A percentile compares a stretch with the other conserved stretches of the same genome.
Evolutionary conservation across 2,797 vertebrate species (phyloP).

Genomic region (Capromys pilorides): DNA sequence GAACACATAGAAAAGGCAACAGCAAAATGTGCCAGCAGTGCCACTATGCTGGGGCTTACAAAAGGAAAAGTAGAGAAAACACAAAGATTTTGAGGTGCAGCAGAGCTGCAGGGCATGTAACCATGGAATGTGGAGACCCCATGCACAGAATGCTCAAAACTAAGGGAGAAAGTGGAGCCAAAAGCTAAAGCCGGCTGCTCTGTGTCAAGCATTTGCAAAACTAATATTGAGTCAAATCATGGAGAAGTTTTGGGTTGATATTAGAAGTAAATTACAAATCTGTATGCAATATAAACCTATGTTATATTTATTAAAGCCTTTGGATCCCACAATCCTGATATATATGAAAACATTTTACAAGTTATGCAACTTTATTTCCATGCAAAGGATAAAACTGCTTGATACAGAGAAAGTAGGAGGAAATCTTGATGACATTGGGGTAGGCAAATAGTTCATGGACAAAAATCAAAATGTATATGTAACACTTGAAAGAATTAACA

Average conservation of each 20-base stretch:
- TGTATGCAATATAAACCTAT: not conserved
- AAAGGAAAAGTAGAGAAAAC: not conserved
- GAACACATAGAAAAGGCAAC: conserved; percentile 14
- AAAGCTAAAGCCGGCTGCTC: not conserved
- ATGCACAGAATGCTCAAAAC: not conserved
- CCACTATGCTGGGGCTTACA: not conserved
- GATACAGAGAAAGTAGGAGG: not conserved
- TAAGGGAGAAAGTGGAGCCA: not conserved
- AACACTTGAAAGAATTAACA: no score
- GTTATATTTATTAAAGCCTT: conserved; percentile 23
- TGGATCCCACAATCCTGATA: not conserved
- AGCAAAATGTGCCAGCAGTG: not conserved
- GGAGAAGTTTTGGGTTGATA: not conserved
- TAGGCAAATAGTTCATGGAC: no score
- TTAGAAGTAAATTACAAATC: conserved; percentile 3
- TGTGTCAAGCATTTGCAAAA: not conserved
- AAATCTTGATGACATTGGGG: no score
- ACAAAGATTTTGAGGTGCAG: not conserved
- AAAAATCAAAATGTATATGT: no score
- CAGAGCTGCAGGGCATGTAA: not conserved
- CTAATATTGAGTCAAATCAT: not conserved
- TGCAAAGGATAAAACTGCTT: not conserved
- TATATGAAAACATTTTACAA: not conserved
- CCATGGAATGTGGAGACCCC: no score
- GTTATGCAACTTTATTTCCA: not conserved